Base-by-base conservation (phyloP, 2,888 invertebrate species). In the Exocentrus adspersus region DNA sequence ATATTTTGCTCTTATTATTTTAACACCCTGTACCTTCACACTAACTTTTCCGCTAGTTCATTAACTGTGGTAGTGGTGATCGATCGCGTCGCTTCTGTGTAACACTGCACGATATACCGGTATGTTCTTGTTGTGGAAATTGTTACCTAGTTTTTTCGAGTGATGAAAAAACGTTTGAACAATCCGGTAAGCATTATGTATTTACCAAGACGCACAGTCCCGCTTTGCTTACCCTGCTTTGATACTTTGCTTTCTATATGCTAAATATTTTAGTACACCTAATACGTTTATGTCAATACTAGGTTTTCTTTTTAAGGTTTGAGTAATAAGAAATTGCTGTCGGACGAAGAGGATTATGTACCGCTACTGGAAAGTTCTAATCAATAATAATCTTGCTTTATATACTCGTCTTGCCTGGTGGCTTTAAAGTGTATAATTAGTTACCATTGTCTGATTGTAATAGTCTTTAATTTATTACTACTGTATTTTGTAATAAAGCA, bases 261-360 rank as follows among this genome's bases (percentile, higher is more conserved):
- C 37, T 37, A 12, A 37, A 37, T 12, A 50, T 20, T 48, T 2
- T 50, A n/a, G n/a, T n/a, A n/a, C n/a, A n/a, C n/a, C n/a, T n/a
- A n/a, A n/a, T n/a, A n/a, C n/a, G n/a, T n/a, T n/a, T n/a, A n/a
- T n/a, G n/a, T n/a, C n/a, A n/a, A n/a, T n/a, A n/a, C n/a, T 14
- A 32, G 20, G n/a, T 41, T 4, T 28, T 66, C n/a, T n/a, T 71
- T 73, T 73, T 66, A 67, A 73, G 73, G 71, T 64, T 67, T 60
- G 28, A 16, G 37, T 48, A 68, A 69, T 60, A 73, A 72, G 69
- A 69, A 68, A 69, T 60, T 56, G 43, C 45, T 48, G 56, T 71
- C 69, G 24, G 72, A 72, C 43, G 73, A 71, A 62, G 73, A 73
- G 59, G 72, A 71, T 56, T 50, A 51, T 19, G 54, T 62, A 37